Conservation (phyloP, 2,113 vertebrate genomes). For the Oplegnathus fasciatus region DNA sequence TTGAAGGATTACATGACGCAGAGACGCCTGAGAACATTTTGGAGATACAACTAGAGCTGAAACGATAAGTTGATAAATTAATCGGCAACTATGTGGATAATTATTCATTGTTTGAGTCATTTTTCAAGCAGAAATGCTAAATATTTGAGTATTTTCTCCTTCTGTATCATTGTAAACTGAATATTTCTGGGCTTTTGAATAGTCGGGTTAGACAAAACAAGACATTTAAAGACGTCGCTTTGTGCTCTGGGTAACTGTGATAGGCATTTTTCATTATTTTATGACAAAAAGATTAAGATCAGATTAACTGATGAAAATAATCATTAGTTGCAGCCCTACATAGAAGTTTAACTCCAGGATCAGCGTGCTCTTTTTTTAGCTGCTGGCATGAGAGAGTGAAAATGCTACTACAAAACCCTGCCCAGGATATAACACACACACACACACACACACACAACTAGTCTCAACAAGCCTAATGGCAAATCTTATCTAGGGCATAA, state of each 20-base stretch:
- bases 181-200: neutral
- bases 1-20: neutral
- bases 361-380: neutral
- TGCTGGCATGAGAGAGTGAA: neutral
- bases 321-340: neutral
- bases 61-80: neutral
- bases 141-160: neutral
- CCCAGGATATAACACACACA: conserved; percentile 20
- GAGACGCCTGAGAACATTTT: neutral
- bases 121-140: neutral
- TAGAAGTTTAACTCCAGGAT: neutral
- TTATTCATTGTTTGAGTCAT: neutral
- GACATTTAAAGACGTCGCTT: neutral
- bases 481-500: conserved; percentile 71
- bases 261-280: neutral
- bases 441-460: conserved; percentile 12
- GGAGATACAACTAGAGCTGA: neutral
- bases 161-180: neutral
- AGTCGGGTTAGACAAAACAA: too few relatives aligned
- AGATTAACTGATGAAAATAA: neutral
- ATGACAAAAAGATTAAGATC: neutral
- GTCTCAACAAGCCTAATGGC: conserved; percentile 46
- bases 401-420: conserved; percentile 16
- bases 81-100: neutral
- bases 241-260: neutral